phyloP scores from a whole-genome alignment of 2,888 invertebrate species.

The Hemaris fuciformis region DNA sequence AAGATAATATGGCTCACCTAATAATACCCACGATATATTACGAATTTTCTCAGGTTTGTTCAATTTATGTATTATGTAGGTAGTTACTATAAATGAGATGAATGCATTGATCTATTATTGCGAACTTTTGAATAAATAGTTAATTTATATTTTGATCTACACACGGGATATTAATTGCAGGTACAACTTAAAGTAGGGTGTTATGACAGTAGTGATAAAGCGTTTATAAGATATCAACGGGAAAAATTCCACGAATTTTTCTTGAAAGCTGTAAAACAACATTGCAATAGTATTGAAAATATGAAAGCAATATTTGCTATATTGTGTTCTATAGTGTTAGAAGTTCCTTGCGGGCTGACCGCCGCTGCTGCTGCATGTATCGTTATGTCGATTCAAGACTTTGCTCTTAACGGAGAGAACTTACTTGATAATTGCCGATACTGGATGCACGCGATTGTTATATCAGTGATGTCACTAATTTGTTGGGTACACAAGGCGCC shows the following conservation, averaged over 20 bases:
- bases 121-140: neutral
- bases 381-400: constrained; percentile 83
- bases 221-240: constrained; percentile 74
- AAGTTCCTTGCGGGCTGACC: constrained; percentile 83
- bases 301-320: constrained; percentile 78
- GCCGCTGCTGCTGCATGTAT: constrained; percentile 82
- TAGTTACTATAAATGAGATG: no score
- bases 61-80: no score
- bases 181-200: constrained; percentile 61
- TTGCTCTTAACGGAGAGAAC: constrained; percentile 60
- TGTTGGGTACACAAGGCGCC: constrained; percentile 83
- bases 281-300: constrained; percentile 69
- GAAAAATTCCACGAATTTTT: constrained; percentile 67
- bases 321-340: constrained; percentile 78
- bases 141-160: neutral
- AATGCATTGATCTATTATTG: no score
- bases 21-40: constrained; percentile 75
- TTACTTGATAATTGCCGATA: constrained; percentile 58
- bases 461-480: constrained; percentile 82
- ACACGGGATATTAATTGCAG: constrained; percentile 37
- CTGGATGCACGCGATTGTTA: constrained; percentile 82
- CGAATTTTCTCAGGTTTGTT: constrained; percentile 61
- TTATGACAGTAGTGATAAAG: constrained; percentile 69
- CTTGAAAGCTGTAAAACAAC: constrained; percentile 61
- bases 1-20: constrained; percentile 68